Base-by-base conservation (phyloP, 2,888 invertebrate genomes). In the Eupithecia subfuscata region DNA sequence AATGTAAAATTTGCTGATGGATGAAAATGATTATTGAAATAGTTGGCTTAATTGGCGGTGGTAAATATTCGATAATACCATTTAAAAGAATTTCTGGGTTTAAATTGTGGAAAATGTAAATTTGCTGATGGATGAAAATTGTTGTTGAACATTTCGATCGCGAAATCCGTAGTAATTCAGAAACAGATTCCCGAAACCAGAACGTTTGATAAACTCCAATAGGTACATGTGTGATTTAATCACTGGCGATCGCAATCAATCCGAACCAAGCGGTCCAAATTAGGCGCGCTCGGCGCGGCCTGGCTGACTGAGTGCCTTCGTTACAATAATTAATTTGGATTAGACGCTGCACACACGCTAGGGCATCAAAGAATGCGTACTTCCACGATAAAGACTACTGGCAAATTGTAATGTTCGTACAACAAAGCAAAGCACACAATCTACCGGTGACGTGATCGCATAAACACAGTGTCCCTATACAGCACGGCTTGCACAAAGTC, bases 391-490 rank as follows among this genome's bases (percentile, higher is more conserved):
- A 34, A 64, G 64, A 64, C 34, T 34, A 34, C 63, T 30, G 30
- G 14, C 34, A 30, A 30, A 11, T 34, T 34, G 34, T 12, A 64
- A 64, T 9, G 34, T 18, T 34, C 64, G 3, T 85, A 87, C 90
- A 88, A 88, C 90, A 87, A 85, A 87, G 88, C 91, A 91, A 92
- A 92, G 91, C 87, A 85, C 87, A 89, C 90, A 90, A 90, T 89
- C 89, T 89, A 88, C 83, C 87, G 84, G 87, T 89, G 88, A 89
- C 90, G 85, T 85, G 80, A 84, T 85, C 88, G 88, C 88, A 90
- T 90, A 91, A 92, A 92, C 89, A 89, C 87, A 85, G 83, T 82
- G 87, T 92, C 94, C 92, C 91, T 82, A 37, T 37, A 83, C 91
- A 86, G 91, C 81, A 80, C 83, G 81, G 82, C 84, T 40, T 37